Base-by-base conservation (phyloP, 2,113 vertebrate genomes). In the Neogobius melanostomus region DNA sequence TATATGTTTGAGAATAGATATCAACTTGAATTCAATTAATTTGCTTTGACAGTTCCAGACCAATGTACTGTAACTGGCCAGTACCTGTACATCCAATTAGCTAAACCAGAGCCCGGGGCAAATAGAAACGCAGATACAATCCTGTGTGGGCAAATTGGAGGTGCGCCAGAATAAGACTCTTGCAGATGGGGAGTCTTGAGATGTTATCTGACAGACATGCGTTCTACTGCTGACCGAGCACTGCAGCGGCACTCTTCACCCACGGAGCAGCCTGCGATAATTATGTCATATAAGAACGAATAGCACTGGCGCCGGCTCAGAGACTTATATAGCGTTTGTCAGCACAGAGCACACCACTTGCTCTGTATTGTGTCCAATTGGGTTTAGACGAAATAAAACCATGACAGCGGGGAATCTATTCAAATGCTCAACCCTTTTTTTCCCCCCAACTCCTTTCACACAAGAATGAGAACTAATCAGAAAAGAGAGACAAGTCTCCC, bases 71-170 rank as follows among this genome's bases (percentile, higher is more conserved):
- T 36, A 68, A 52, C 44, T 11, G 36, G 68, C 36, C 71, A 66
- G 66, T 28, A 59, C 36, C 36, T 0, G 62, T 72, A 47, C 57
- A 71, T 86, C 78, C 75, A 89, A 88, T 90, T 89, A 90, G 75
- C 53, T 76, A 81, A 85, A 70, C 60, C 62, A 69, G 15, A 50
- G 75, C 79, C 83, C 0, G 54, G 28, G 81, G 82, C 83, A 84
- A 88, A 89, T 86, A 74, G 85, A 87, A 85, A 85, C 83, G 80
- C 78, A 88, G 88, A 89, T 91, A 88, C 82, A 82, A 84, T 80
- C 78, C 64, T 60, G 12, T 63, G 15, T 66, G 80, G 77, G 86
- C 81, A 81, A 89, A 87, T 87, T 87, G 74, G 71, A 82, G 82
- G 68, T 79, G 76, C 52, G 54, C 72, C 75, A 79, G 71, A 82